A percentile compares a stretch with the other conserved stretches of the same genome.
phyloP scores from a whole-genome alignment of 2,797 vertebrate genomes.

The Mionectes olivaceus region DNA sequence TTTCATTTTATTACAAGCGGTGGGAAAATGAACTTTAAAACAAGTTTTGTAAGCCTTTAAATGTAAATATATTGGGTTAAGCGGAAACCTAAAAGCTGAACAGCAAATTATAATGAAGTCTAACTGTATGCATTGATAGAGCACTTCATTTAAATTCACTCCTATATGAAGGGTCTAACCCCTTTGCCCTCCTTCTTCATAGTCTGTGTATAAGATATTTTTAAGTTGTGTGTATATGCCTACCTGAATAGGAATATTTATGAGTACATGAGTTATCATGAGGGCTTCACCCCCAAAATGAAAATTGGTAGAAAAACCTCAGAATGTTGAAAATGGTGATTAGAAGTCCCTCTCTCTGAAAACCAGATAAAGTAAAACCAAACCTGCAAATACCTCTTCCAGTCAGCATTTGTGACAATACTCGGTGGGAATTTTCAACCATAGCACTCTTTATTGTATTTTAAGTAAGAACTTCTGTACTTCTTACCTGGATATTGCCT shows the following conservation, averaged over 20 bases:
- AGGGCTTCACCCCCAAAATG: neutral
- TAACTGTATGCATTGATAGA: fast-evolving
- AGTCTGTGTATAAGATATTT: neutral
- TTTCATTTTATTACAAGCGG: neutral
- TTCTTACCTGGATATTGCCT: constrained; percentile 95
- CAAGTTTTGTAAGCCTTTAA: neutral
- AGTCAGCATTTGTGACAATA: neutral
- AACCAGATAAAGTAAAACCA: neutral
- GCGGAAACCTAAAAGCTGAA: neutral
- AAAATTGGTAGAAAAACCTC: neutral
- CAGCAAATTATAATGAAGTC: neutral
- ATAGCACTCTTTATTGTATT: neutral
- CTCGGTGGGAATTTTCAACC: neutral
- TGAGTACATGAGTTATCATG: neutral
- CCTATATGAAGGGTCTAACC: neutral
- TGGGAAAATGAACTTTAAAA: neutral
- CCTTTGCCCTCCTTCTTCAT: neutral
- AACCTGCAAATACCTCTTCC: neutral
- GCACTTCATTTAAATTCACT: neutral
- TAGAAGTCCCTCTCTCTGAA: neutral
- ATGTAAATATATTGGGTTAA: neutral
- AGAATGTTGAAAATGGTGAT: neutral
- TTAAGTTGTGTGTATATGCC: neutral
- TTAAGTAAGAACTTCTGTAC: neutral
- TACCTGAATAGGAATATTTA: neutral